Conservation (phyloP, 2,113 vertebrate species). For the Onychostoma macrolepis region DNA sequence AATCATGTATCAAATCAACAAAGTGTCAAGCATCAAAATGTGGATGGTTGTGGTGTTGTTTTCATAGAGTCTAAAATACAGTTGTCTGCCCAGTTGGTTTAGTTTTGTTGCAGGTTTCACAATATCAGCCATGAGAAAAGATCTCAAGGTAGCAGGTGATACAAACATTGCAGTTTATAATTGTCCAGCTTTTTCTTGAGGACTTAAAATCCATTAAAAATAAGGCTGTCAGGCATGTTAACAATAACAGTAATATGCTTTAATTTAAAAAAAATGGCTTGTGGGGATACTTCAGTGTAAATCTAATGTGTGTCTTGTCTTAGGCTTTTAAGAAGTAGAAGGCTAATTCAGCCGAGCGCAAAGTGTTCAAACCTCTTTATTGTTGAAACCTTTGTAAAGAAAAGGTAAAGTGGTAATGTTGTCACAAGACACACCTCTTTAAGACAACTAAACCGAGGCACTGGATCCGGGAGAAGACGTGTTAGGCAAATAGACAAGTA, state of each 20-base stretch:
- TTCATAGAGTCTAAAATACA: background rate
- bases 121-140: slow-evolving; percentile 38
- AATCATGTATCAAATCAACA: background rate
- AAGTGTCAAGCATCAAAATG: background rate
- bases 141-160: slow-evolving; percentile 32
- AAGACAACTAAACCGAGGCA: slow-evolving; percentile 58
- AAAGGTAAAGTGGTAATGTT: slow-evolving; percentile 24
- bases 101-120: background rate
- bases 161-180: slow-evolving; percentile 19
- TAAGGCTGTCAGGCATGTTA: background rate
- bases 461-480: slow-evolving; percentile 59
- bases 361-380: background rate
- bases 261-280: background rate
- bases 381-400: slow-evolving; percentile 34
- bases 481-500: slow-evolving; percentile 56
- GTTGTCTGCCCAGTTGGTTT: slow-evolving; percentile 7
- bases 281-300: background rate
- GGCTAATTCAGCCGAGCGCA: background rate
- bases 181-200: background rate
- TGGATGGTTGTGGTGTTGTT: background rate
- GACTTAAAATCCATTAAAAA: background rate
- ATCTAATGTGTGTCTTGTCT: background rate
- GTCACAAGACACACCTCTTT: slow-evolving; percentile 65
- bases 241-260: background rate
- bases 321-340: background rate